Conservation (phyloP, 2,113 vertebrate species). For the Pelvicachromis taeniatus region DNA sequence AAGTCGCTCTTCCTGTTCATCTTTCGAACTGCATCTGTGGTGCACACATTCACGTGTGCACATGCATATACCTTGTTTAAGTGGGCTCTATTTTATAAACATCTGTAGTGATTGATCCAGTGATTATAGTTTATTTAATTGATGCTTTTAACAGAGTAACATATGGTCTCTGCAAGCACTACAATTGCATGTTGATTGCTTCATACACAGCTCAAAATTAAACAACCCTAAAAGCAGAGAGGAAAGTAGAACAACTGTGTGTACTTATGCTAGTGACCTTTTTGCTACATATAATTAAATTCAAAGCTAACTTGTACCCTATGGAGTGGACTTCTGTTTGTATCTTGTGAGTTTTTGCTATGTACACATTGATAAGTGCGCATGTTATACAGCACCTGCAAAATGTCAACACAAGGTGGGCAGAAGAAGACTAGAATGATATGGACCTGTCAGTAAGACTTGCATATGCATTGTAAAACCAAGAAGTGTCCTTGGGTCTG, state of each 20-base stretch:
- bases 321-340: background rate
- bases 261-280: background rate
- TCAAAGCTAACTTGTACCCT: background rate
- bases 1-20: conserved; percentile 8
- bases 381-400: background rate
- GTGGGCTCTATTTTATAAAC: background rate
- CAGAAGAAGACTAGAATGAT: background rate
- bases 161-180: rapidly evolving
- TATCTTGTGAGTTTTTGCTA: background rate
- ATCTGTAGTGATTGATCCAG: background rate
- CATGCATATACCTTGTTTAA: background rate
- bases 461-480: background rate
- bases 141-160: background rate
- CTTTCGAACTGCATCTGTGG: background rate
- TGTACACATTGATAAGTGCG: background rate
- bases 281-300: background rate
- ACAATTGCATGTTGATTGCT: background rate
- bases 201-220: background rate
- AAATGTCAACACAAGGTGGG: background rate
- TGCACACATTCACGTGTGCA: background rate
- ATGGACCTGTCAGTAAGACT: background rate
- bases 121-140: background rate
- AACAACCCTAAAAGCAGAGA: background rate
- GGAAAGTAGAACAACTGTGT: background rate
- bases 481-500: background rate